Evolutionary conservation across 2,113 vertebrate genomes (phyloP).

Genomic region (Lipotes vexillifer): DNA sequence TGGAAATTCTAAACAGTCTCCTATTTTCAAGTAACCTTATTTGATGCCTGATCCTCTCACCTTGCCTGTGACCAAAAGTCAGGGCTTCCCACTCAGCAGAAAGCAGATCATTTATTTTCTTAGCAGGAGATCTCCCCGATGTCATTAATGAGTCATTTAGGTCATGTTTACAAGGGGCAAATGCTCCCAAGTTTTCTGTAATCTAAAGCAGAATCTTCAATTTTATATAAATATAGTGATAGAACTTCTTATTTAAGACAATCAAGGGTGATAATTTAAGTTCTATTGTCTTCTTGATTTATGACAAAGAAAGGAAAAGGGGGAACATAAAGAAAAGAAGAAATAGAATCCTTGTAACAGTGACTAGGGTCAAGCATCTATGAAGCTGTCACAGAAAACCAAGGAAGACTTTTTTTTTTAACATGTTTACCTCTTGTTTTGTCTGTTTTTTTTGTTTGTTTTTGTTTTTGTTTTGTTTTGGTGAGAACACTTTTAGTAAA

Average conservation of each 20-base stretch:
- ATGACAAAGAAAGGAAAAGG: not conserved
- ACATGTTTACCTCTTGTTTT: not conserved
- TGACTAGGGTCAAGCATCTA: not conserved
- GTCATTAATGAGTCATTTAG: constrained; percentile 64
- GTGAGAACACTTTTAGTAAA: not conserved
- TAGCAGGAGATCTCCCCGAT: constrained; percentile 40
- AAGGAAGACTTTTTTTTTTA: not conserved
- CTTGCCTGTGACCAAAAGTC: constrained; percentile 48
- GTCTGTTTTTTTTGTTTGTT: not conserved
- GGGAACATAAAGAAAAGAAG: not conserved
- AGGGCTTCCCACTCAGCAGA: constrained; percentile 39
- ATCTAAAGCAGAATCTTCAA: not conserved
- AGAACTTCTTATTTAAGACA: not conserved
- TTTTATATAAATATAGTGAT: not conserved
- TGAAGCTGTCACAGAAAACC: not conserved
- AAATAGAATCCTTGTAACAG: not conserved
- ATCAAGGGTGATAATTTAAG: not conserved
- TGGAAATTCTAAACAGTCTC: constrained; percentile 38
- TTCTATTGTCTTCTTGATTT: not conserved
- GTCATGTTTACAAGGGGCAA: constrained; percentile 26
- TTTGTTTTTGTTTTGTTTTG: not conserved
- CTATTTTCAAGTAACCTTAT: constrained; percentile 12
- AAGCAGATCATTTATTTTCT: constrained; percentile 66
- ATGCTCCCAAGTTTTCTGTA: not conserved
- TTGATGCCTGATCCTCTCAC: constrained; percentile 38